Evolutionary conservation across 2,888 invertebrate genomes (phyloP), one percentile per base, ranked within the genome.

Genomic region (Gasteruption jaculator): DNA sequence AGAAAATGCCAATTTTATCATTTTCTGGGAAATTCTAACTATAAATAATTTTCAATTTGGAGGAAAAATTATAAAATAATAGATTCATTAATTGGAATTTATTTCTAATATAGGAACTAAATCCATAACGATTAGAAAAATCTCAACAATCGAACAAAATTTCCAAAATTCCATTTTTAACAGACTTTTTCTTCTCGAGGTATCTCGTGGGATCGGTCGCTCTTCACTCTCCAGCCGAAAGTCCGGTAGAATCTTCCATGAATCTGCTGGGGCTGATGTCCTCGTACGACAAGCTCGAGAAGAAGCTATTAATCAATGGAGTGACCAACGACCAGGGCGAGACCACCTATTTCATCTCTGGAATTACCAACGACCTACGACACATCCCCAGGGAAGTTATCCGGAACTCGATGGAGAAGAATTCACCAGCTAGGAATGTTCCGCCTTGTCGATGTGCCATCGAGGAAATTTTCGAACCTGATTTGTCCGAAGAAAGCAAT

Each of bases 391-490:
- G 35, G 8, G 46, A 33, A 29, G 31, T 52, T 6, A 21, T 50
- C 10, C 45, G 45, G 33, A 30, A 31, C 43, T 43, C 43, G 33
- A 45, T 31, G 4, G 41, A 42, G 8, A 32, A 15, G 11, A n/a
- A n/a, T n/a, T n/a, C n/a, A n/a, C 34, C 47, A 4, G 19, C 48
- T 6, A 61, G 41, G 38, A 63, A 64, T 25, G 56, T 67, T 20
- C 60, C 59, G 12, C 54, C 65, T 0, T 68, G 68, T 24, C 47
- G 38, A 5, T 68, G 68, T 27, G 49, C 52, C 1, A 51, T 59
- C 26, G 53, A 56, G 5, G 51, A 54, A 42, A 47, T 57, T 22
- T 48, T 48, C 18, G 52, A 49, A 6, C 52, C 54, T 27, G 49
- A 43, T 10, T 5, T 49, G 8, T 39, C 18, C 6, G 2, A 39